Evolutionary conservation across 2,113 vertebrate species (phyloP), one percentile per base, ranked within the genome.

Genomic region (Scomber japonicus): DNA sequence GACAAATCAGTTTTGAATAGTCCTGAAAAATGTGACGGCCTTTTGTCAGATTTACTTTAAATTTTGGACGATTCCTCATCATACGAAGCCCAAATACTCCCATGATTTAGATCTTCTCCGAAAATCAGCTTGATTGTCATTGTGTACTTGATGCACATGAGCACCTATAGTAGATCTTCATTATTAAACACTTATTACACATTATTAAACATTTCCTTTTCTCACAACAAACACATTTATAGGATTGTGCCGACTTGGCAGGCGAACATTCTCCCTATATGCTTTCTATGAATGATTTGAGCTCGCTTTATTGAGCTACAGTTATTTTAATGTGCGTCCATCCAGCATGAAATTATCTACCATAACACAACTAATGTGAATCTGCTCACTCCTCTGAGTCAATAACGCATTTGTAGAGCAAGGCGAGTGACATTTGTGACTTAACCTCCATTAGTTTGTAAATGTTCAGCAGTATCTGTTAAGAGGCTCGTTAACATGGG

Each of bases 261-360:
- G 48, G 24, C 5, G 4, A 1, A 9, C 4, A 21, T 44, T 24
- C 46, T 69, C 4, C 13, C 49, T 0, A 5, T 16, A 40, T n/a
- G 53, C 3, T 44, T 48, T 59, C 2, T 12, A 4, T 10, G 13
- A 40, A 14, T n/a, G 24, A 21, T 12, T 16, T 60, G 60, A 82
- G 44, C 30, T 21, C 1, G 3, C 8, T 16, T 13, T 9, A 40
- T 60, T 24, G 40, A 30, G 14, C 13, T 24, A 21, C 10, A 19
- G 57, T 62, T 75, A 35, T 70, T 69, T 66, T 40, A 15, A n/a
- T 51, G 48, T 64, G 48, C 35, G 30, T 65, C 53, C 53, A 60
- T 48, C 46, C 35, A 54, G 64, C 31, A 48, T 79, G 19, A 70
- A 69, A 59, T 64, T 0, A 59, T 53, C 71, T 70, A 31, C 51